A percentile compares a stretch with the other conserved stretches of the same genome.
Evolutionary conservation across 2,113 vertebrate genomes (phyloP).

Genomic region (Catagonus wagneri): DNA sequence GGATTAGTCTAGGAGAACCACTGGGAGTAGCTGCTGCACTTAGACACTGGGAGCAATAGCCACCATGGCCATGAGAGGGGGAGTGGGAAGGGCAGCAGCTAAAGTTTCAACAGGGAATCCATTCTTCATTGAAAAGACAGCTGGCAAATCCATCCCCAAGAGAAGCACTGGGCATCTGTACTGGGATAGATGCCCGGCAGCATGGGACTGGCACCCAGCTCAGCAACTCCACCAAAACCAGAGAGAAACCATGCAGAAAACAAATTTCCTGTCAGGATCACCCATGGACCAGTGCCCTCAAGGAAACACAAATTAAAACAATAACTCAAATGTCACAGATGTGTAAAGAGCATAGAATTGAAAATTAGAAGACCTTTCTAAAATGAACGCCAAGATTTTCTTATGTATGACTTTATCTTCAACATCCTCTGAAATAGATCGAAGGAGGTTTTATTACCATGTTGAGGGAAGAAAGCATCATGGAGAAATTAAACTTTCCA

Average conservation of each 20-base stretch:
- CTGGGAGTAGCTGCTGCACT: not conserved
- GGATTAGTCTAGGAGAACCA: not conserved
- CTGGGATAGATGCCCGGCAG: not conserved
- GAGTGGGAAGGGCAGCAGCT: too few species aligned
- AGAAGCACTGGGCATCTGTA: not conserved
- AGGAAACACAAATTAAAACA: conserved; percentile 73
- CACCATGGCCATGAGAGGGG: not conserved
- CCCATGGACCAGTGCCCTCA: conserved; percentile 49
- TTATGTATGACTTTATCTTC: not conserved
- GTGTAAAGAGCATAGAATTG: conserved; percentile 21
- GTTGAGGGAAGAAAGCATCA: not conserved
- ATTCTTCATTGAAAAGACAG: not conserved
- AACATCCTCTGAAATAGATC: conserved; percentile 10
- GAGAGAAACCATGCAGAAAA: conserved; percentile 51
- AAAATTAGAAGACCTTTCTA: conserved; percentile 47
- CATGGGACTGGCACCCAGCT: not conserved
- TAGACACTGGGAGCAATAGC: not conserved
- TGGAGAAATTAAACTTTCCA: not conserved
- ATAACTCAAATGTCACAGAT: conserved; percentile 65
- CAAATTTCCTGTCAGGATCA: conserved; percentile 47
- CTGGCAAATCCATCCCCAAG: not conserved
- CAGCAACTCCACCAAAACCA: not conserved
- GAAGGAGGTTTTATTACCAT: not conserved
- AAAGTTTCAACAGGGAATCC: not conserved
- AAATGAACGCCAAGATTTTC: not conserved